phyloP scores from a whole-genome alignment of 2,888 invertebrate genomes.

The Lissocephala sabroskyi region DNA sequence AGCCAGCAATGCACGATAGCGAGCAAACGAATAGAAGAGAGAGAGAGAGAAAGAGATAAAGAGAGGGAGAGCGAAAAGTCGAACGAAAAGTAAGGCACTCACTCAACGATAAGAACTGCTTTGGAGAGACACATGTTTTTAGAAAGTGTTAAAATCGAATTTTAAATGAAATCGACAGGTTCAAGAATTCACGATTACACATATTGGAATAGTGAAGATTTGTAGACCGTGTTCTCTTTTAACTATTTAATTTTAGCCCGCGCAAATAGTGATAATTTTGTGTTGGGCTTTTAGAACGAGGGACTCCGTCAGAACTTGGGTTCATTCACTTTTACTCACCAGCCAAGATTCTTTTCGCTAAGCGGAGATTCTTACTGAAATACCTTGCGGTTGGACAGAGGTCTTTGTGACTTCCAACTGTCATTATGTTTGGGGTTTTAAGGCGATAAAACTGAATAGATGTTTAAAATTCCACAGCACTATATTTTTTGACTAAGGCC shows the following conservation, averaged over 20 bases:
- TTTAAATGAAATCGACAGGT: neutral
- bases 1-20: constrained; percentile 14
- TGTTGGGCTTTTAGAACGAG: no score
- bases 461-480: no score
- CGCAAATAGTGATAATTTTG: no score
- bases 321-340: no score
- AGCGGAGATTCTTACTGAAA: constrained; percentile 70
- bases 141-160: neutral
- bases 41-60: no score
- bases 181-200: neutral
- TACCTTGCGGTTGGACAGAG: constrained; percentile 69
- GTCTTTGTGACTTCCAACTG: constrained; percentile 71
- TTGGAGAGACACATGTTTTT: neutral
- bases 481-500: no score
- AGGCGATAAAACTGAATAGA: no score
- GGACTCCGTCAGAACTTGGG: no score
- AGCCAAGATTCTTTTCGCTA: constrained; percentile 71
- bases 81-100: neutral
- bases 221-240: no score
- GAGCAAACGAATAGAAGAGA: constrained; percentile 10
- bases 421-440: constrained; percentile 59
- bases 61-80: no score
- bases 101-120: neutral
- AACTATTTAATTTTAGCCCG: no score
- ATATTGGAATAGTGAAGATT: no score